Evolutionary conservation across 2,113 vertebrate genomes (phyloP).

Genomic region (Xenopus tropicalis): UCB_Xtro_10.0 CM004449.2:74560001-74560500

Average conservation of each 20-base stretch:
- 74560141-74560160: neutral
- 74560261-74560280: neutral
- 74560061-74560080: too few relatives aligned
- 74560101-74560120: too few relatives aligned
- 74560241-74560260: conserved; percentile 2
- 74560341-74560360: conserved; percentile 8
- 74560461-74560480: neutral
- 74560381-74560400: neutral
- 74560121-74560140: too few relatives aligned
- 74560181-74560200: conserved; percentile 8
- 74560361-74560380: conserved; percentile 6
- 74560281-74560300: neutral
- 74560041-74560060: too few relatives aligned
- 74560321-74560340: conserved; percentile 10
- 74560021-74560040: too few relatives aligned
- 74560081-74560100: too few relatives aligned
- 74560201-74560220: conserved; percentile 4
- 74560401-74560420: conserved; percentile 2
- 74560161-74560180: neutral
- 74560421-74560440: neutral
- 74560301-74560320: conserved; percentile 5
- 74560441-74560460: neutral
- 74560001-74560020: too few relatives aligned
- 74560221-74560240: neutral
- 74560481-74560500: neutral